Conservation (phyloP, 2,113 vertebrate genomes). For the Neogobius melanostomus region DNA sequence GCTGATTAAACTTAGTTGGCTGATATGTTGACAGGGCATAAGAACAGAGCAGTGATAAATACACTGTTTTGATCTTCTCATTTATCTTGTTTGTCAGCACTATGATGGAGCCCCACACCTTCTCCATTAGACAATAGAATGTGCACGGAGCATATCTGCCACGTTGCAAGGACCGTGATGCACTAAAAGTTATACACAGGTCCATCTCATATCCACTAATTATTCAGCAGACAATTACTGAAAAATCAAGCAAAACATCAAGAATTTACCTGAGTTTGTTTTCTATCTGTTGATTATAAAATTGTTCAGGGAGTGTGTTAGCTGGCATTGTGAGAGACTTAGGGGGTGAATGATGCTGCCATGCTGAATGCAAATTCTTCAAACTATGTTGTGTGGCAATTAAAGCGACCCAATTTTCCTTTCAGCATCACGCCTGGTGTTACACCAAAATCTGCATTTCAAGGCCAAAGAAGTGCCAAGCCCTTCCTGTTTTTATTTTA, state of each 20-base stretch:
- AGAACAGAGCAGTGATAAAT: conserved; percentile 23
- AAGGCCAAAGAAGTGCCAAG: neutral
- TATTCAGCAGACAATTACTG: no score
- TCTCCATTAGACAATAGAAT: conserved; percentile 1
- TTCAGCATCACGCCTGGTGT: neutral
- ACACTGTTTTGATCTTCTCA: conserved; percentile 22
- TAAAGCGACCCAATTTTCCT: neutral
- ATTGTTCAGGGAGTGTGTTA: no score
- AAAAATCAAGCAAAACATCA: conserved; percentile 26
- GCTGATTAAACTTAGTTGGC: conserved; percentile 8
- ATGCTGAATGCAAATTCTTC: neutral
- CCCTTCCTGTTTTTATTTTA: neutral
- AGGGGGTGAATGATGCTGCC: neutral
- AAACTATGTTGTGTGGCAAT: neutral
- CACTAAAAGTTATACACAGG: conserved; percentile 46
- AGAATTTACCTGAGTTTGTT: conserved; percentile 23
- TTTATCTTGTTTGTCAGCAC: conserved; percentile 18
- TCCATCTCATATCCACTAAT: conserved; percentile 15
- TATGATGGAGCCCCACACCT: conserved; percentile 23
- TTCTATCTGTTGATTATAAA: no score
- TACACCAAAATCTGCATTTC: neutral
- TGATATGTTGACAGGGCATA: conserved; percentile 19
- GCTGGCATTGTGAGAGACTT: no score
- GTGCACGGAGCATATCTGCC: conserved; percentile 25
- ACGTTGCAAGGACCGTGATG: conserved; percentile 21